A percentile compares a stretch with the other conserved stretches of the same genome.
These are phyloP conservation scores for Corticium candelabrum DNA, from an alignment of 37 sponge, comb jelly and placozoan species.

Conservation along the genomic window DNA sequence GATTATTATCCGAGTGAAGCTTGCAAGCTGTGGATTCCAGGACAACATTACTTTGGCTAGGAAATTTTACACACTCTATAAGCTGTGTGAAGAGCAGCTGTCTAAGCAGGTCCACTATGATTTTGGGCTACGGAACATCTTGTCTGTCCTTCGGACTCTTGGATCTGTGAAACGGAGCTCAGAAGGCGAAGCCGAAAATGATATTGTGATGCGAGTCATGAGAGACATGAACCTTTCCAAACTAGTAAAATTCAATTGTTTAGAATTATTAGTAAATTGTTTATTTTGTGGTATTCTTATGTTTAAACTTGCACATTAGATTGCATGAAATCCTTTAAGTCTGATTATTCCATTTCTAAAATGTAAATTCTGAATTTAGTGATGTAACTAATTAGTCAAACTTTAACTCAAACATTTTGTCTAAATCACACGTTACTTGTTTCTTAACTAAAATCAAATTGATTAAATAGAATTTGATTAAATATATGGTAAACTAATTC, in stretches of 20 bases:
- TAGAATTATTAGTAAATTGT: not conserved
- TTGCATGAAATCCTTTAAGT: no score
- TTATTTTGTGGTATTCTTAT: no score
- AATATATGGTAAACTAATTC: no score
- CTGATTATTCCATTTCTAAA: no score
- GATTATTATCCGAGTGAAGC: slow-evolving; percentile 94
- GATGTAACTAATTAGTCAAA: no score
- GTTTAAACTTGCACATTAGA: no score
- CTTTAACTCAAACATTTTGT: no score
- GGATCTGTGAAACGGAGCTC: slow-evolving; percentile 79
- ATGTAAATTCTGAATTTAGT: no score
- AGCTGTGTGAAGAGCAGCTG: slow-evolving; percentile 97
- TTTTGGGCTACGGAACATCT: slow-evolving; percentile 95
- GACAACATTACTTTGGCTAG: slow-evolving; percentile 80
- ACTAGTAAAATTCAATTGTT: slow-evolving; percentile 22
- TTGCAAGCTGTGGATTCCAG: slow-evolving; percentile 90
- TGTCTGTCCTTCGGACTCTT: slow-evolving; percentile 92
- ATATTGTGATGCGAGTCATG: slow-evolving; percentile 93
- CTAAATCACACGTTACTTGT: no score
- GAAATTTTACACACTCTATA: slow-evolving; percentile 95
- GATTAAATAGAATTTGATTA: not conserved
- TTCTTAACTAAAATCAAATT: no score
- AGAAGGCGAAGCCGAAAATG: slow-evolving; percentile 84
- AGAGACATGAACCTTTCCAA: slow-evolving; percentile 98
- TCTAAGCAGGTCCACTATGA: slow-evolving; percentile 98